Base-by-base conservation (phyloP, 1,140 invertebrate species). In the Drosophila cardini region DNA sequence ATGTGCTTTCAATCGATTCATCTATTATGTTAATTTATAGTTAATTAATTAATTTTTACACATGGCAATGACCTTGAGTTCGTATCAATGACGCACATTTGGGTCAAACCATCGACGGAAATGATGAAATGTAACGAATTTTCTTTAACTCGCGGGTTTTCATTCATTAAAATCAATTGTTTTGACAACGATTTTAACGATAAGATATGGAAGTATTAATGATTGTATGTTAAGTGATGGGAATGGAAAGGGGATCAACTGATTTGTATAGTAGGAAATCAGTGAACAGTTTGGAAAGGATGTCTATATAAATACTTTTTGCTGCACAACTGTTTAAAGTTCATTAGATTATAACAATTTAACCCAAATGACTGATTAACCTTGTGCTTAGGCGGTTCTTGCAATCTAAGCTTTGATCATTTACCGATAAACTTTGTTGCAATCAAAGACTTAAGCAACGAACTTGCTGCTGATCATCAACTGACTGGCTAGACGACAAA, bases 1-100 rank as follows among this genome's bases (percentile, higher is more conserved):
- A 52, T 52, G 46, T 34, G 34, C 26, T 63, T 61, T 46, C 13
- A 26, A 45, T 45, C 43, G 4, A 4, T 13, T 68, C 52, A 67
- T 70, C 56, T 55, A 69, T 71, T 87, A 87, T 87, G 83, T 61
- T 87, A 86, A 86, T 87, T 63, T 69, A 32, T 42, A 40, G 57
- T 53, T 71, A 79, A 86, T 86, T 87, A 86, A 83, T 89, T 71
- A 64, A 43, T 60, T 72, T 72, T 68, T 53, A 72, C 62, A 67
- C 65, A 67, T 26, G 34, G 16, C 40, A 30, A 8, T 67, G 63
- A 72, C 70, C 70, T 72, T 72, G 63, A 18, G 30, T 36, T 69
- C 65, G 15, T 38, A 69, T 69, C 64, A 68, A 73, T 58, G 65
- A 69, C 71, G 71, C 56, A 26, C 64, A 55, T 73, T 73, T 73